A percentile compares a stretch with the other conserved stretches of the same genome.
phyloP scores from a whole-genome alignment of 1,140 invertebrate species.

The Drosophila micromelanica region DNA sequence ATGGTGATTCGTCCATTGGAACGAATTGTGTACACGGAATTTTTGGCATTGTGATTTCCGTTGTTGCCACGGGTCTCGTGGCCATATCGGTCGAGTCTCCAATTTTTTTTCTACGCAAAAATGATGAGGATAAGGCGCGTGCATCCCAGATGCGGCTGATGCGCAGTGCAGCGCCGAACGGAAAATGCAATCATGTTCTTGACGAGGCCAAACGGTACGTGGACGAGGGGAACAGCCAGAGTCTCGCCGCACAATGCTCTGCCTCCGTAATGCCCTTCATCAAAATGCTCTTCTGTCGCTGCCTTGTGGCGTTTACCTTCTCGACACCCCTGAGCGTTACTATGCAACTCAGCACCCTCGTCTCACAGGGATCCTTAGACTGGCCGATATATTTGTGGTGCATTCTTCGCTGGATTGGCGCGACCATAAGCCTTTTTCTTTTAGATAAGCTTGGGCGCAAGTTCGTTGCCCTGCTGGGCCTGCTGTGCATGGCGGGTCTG shows the following conservation, averaged over 20 bases:
- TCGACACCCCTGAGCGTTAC: slow-evolving; percentile 53
- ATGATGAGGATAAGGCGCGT: slow-evolving; percentile 58
- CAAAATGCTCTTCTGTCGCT: slow-evolving; percentile 60
- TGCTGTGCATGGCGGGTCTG: slow-evolving; percentile 63
- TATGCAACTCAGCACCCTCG: slow-evolving; percentile 7
- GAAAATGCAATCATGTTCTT: slow-evolving; percentile 30
- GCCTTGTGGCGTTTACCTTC: slow-evolving; percentile 70
- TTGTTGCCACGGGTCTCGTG: slow-evolving; percentile 24
- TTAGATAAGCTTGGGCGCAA: slow-evolving; percentile 66
- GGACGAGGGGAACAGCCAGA: slow-evolving; percentile 35
- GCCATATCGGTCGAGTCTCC: slow-evolving; percentile 57
- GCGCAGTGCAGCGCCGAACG: slow-evolving; percentile 5
- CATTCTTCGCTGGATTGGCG: slow-evolving; percentile 54
- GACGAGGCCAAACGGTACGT: slow-evolving; percentile 64
- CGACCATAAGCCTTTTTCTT: slow-evolving; percentile 29
- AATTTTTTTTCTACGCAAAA: slow-evolving; percentile 55
- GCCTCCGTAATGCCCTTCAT: slow-evolving; percentile 54
- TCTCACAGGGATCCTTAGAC: neutral
- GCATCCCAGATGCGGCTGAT: slow-evolving; percentile 34
- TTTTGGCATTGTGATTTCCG: slow-evolving; percentile 59
- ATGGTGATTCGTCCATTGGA: neutral
- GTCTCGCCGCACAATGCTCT: slow-evolving; percentile 28
- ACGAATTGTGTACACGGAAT: slow-evolving; percentile 66
- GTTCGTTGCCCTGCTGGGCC: slow-evolving; percentile 41
- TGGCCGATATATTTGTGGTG: slow-evolving; percentile 52